Evolutionary conservation across 2,797 vertebrate genomes (phyloP).

Genomic region (Typhlichthys subterraneus): DNA sequence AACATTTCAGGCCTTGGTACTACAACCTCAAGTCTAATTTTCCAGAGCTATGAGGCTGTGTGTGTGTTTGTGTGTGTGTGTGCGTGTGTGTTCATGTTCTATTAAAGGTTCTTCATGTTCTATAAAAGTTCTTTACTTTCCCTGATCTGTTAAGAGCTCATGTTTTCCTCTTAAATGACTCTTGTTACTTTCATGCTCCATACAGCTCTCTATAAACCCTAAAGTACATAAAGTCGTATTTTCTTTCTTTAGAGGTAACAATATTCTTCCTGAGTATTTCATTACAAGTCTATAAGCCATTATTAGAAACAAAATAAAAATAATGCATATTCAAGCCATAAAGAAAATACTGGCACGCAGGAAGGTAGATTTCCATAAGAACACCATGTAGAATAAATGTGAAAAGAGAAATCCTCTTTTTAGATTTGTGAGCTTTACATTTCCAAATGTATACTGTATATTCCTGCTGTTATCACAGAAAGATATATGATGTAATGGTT

Average conservation of each 20-base stretch:
- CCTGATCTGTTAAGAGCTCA: conserved; percentile 65
- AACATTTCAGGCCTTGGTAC: conserved; percentile 70
- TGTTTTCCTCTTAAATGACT: conserved; percentile 36
- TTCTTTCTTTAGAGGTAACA: conserved; percentile 75
- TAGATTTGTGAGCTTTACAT: conserved; percentile 11
- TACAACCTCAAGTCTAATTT: conserved; percentile 64
- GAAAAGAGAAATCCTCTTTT: conserved; percentile 35
- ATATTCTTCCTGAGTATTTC: conserved; percentile 79
- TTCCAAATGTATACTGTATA: conserved; percentile 6
- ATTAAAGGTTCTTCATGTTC: conserved; percentile 43
- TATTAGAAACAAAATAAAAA: conserved; percentile 66
- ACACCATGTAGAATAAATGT: conserved; percentile 26
- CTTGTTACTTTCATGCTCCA: conserved; percentile 41
- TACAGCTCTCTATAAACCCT: conserved; percentile 66
- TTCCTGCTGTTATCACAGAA: not conserved
- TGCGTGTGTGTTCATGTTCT: conserved; percentile 20
- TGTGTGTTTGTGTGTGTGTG: conserved; percentile 19
- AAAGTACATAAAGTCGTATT: conserved; percentile 77
- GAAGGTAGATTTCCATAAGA: conserved; percentile 45
- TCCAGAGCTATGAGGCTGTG: conserved; percentile 51
- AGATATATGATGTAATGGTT: too few relatives aligned
- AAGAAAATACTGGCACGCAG: conserved; percentile 44
- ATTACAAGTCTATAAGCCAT: conserved; percentile 70
- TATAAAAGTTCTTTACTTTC: conserved; percentile 55
- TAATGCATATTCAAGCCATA: conserved; percentile 53